A percentile compares a stretch with the other conserved stretches of the same genome.
These are phyloP conservation scores for Hylyphantes graminicola DNA, from an alignment of 1,140 invertebrate genomes.

Conservation along the genomic window DNA sequence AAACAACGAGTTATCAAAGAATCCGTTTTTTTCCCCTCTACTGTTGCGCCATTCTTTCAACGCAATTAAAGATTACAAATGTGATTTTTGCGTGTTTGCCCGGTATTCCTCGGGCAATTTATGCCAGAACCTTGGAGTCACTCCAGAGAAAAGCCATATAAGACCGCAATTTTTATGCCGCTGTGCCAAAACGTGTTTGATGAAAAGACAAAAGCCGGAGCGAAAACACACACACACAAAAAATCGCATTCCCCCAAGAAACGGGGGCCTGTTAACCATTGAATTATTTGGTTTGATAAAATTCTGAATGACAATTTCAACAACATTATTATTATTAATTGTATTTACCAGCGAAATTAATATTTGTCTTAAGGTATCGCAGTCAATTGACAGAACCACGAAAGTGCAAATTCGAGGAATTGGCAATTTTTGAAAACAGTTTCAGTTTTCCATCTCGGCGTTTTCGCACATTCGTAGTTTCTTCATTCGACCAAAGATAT, in stretches of 20 bases:
- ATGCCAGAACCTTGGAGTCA: constrained; percentile 10
- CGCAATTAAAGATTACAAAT: constrained; percentile 44
- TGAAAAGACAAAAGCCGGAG: constrained; percentile 14
- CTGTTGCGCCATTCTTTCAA: background rate
- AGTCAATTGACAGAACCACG: no score
- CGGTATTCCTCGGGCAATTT: constrained; percentile 18
- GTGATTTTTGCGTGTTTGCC: constrained; percentile 52
- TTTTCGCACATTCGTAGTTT: no score
- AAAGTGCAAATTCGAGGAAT: no score
- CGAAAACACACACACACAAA: constrained; percentile 15
- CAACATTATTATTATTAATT: no score
- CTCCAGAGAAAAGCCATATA: constrained; percentile 6
- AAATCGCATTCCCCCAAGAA: constrained; percentile 6
- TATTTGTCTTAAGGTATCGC: no score
- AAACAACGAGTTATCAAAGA: background rate
- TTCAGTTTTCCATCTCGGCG: no score
- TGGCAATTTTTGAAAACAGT: no score
- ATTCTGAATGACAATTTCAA: no score
- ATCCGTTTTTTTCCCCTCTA: background rate
- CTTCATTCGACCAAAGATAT: no score
- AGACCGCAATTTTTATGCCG: constrained; percentile 30
- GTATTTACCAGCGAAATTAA: no score
- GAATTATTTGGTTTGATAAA: no score
- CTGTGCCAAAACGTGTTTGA: constrained; percentile 22
- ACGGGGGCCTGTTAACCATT: constrained; percentile 34